These are phyloP conservation scores for Anableps anableps DNA, from an alignment of 2,797 vertebrate genomes.

Conservation along the genomic window DNA sequence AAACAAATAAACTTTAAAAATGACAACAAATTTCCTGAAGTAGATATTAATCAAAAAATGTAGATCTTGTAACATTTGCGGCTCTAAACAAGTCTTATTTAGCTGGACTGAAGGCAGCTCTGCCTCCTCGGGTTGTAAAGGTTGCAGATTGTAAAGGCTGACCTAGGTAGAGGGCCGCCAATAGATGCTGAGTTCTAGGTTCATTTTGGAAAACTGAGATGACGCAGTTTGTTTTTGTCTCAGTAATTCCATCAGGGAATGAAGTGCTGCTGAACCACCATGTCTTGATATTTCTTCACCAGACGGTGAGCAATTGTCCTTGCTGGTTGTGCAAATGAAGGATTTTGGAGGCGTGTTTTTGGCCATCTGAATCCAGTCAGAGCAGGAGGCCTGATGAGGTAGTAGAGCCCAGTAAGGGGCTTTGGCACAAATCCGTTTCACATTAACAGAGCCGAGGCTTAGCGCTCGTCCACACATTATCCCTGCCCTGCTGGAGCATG, in stretches of 20 bases:
- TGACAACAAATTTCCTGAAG: no score
- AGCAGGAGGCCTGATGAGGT: not conserved
- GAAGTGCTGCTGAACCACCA: not conserved
- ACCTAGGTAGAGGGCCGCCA: not conserved
- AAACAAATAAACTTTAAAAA: no score
- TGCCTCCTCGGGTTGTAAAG: no score
- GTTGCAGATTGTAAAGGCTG: no score
- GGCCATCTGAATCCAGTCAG: no score
- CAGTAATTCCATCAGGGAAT: not conserved
- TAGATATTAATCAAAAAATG: no score
- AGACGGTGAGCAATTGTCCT: not conserved
- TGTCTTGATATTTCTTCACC: not conserved
- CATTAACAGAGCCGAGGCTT: not conserved
- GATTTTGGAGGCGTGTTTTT: no score
- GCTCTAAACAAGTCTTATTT: no score
- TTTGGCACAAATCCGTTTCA: slow-evolving; percentile 2
- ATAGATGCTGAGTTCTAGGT: not conserved
- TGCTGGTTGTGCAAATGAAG: not conserved
- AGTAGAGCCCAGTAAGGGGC: not conserved
- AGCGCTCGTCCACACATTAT: not conserved
- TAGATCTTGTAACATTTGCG: no score
- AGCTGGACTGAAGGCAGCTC: no score
- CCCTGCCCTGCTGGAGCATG: not conserved
- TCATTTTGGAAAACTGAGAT: not conserved
- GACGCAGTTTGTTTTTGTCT: not conserved